Conservation (phyloP, 1,140 invertebrate genomes). For the Zelostemma sp. region DNA sequence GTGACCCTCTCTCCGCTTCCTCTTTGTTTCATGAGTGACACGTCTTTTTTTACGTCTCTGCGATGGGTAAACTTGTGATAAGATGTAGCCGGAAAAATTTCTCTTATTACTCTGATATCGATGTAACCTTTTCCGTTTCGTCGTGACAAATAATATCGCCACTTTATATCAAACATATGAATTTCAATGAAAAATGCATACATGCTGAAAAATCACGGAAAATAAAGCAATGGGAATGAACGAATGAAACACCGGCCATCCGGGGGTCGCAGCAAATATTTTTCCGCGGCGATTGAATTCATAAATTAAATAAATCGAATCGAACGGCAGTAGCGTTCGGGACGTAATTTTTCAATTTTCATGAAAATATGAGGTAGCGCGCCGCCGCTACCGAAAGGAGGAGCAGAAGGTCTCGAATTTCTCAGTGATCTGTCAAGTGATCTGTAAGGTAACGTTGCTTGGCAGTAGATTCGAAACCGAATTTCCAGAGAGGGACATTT, state of each 20-base stretch:
- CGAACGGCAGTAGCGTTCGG: neutral
- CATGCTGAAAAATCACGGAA: neutral
- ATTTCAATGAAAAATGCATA: neutral
- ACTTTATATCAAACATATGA: neutral
- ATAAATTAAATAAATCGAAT: neutral
- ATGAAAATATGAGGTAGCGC: no score
- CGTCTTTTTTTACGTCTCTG: no score
- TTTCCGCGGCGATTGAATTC: neutral
- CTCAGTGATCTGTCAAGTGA: slow-evolving; percentile 36
- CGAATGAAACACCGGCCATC: neutral
- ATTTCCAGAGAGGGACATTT: slow-evolving; percentile 32
- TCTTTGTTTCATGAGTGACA: neutral
- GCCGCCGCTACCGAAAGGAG: no score
- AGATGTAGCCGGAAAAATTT: no score
- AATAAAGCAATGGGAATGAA: neutral
- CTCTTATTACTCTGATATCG: no score
- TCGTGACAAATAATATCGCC: no score
- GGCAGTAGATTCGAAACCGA: slow-evolving; percentile 17
- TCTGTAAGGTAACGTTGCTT: slow-evolving; percentile 18
- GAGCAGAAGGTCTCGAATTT: slow-evolving; percentile 26
- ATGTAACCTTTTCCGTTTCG: no score
- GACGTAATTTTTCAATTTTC: neutral
- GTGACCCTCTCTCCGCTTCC: slow-evolving; percentile 8
- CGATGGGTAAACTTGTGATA: no score
- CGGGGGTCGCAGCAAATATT: neutral